Evolutionary conservation across 2,113 vertebrate species (phyloP).

Genomic region (Asarcornis scutulata): DNA sequence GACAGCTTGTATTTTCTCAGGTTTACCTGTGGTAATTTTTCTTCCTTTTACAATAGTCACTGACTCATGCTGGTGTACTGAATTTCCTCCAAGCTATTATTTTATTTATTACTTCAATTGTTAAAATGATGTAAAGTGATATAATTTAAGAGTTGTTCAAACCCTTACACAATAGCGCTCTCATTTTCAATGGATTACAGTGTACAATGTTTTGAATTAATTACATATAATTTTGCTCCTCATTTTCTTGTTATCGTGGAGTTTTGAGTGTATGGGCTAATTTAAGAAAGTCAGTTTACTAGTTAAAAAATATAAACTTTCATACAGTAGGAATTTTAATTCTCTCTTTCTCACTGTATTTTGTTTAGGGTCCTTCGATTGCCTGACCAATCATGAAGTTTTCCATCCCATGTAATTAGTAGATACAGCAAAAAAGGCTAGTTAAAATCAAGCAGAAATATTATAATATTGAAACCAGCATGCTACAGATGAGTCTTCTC

Average conservation of each 20-base stretch:
- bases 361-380: neutral
- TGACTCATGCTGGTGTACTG: neutral
- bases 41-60: neutral
- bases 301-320: neutral
- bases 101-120: neutral
- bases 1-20: neutral
- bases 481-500: neutral
- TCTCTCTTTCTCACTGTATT: neutral
- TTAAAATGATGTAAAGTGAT: neutral
- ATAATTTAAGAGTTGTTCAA: neutral
- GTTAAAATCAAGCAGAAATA: neutral
- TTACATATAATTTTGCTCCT: slow-evolving; percentile 12
- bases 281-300: neutral
- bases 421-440: neutral
- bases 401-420: neutral
- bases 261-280: neutral
- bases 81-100: neutral
- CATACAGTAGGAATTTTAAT: neutral
- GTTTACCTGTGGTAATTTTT: neutral
- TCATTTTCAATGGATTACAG: neutral
- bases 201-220: neutral
- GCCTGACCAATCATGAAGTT: neutral
- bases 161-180: neutral
- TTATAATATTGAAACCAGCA: neutral
- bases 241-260: neutral